Evolutionary conservation across 1,140 invertebrate species (phyloP).

Genomic region (Drosophila suzukii): DNA sequence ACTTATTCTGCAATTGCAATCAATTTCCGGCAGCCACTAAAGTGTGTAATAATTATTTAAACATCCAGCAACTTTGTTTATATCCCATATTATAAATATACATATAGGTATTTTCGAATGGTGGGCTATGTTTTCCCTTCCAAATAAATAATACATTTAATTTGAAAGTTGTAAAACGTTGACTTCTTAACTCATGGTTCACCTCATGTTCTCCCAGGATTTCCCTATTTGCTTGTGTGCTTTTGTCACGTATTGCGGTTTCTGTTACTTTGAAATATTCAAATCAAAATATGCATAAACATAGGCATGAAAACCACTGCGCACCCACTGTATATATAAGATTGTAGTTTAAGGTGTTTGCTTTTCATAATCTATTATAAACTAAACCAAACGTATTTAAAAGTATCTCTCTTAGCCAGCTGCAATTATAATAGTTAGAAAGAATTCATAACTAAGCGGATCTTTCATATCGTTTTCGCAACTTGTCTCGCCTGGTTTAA

Average conservation of each 20-base stretch:
- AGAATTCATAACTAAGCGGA: background rate
- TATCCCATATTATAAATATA: no score
- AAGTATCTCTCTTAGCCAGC: no score
- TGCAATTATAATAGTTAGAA: no score
- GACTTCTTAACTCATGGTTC: no score
- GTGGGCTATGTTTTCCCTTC: no score
- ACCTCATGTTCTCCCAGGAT: background rate
- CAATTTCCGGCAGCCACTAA: no score
- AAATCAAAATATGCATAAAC: background rate
- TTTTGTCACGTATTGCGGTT: constrained; percentile 18
- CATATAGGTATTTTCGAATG: no score
- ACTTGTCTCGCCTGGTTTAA: background rate
- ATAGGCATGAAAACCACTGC: background rate
- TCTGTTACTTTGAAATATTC: background rate
- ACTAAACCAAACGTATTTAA: no score
- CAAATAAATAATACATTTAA: no score
- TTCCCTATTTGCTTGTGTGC: background rate
- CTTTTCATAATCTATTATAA: no score
- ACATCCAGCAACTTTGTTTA: background rate
- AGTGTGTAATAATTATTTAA: background rate
- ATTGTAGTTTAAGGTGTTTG: background rate
- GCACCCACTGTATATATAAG: background rate
- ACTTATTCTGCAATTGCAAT: background rate
- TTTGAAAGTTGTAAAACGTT: no score
- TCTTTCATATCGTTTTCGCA: background rate